Evolutionary conservation across 2,113 vertebrate genomes (phyloP).

Genomic region (Phyllostomus discolor): DNA sequence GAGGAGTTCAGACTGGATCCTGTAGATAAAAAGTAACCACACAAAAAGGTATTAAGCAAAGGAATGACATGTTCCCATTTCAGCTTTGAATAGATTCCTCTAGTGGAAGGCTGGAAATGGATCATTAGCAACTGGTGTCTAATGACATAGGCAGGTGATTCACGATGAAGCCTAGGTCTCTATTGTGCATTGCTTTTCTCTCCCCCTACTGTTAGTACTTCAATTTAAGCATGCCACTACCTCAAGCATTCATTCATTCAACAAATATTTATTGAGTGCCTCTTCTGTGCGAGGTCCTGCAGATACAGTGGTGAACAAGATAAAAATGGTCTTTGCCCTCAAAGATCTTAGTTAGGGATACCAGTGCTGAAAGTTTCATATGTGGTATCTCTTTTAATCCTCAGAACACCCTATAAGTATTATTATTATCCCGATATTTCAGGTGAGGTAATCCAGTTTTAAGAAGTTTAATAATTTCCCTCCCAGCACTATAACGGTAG

Average conservation of each 20-base stretch:
- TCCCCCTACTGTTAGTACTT: not conserved
- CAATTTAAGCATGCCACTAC: not conserved
- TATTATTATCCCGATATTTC: not conserved
- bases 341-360: not conserved
- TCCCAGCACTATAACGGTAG: too few species aligned
- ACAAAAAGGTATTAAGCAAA: not conserved
- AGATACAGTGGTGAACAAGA: not conserved
- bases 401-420: not conserved
- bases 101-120: not conserved
- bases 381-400: not conserved
- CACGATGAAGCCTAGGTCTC: not conserved
- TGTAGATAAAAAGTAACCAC: not conserved
- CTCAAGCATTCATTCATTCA: not conserved
- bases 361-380: not conserved
- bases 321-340: not conserved
- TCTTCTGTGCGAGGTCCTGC: not conserved
- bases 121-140: not conserved
- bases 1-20: not conserved
- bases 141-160: not conserved
- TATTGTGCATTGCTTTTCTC: not conserved
- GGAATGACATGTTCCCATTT: not conserved
- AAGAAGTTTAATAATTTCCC: constrained; percentile 39
- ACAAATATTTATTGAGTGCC: not conserved
- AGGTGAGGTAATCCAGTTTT: not conserved
- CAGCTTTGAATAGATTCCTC: not conserved